Evolutionary conservation across 2,113 vertebrate genomes (phyloP).

Genomic region (Aptenodytes patagonicus): DNA sequence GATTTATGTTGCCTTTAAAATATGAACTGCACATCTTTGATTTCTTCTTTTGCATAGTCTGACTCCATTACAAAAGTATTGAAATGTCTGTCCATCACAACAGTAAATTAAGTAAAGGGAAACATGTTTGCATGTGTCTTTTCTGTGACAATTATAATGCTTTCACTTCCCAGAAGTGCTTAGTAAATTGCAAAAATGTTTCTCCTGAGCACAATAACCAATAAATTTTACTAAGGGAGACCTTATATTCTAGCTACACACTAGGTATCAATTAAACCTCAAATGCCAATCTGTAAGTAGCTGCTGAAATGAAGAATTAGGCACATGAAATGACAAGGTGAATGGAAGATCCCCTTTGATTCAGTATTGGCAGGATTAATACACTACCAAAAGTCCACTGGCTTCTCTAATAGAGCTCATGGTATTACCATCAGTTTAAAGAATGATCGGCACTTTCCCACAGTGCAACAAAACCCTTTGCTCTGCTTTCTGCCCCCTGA

Average conservation of each 20-base stretch:
- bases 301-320: conserved; percentile 4
- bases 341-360: background rate
- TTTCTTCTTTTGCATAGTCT: background rate
- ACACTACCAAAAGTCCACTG: background rate
- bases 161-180: conserved; percentile 51
- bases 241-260: conserved; percentile 35
- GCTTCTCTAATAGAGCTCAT: background rate
- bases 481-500: background rate
- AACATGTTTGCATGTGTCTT: conserved; percentile 20
- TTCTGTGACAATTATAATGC: conserved; percentile 45
- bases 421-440: background rate
- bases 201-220: conserved; percentile 57
- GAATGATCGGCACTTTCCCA: background rate
- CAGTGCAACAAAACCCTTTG: background rate
- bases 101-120: background rate
- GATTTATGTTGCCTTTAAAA: background rate
- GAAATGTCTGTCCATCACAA: background rate
- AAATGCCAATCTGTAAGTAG: conserved; percentile 2
- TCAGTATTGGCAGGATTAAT: background rate
- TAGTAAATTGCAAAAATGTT: conserved; percentile 67
- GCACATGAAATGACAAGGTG: background rate
- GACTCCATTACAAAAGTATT: background rate
- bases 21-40: background rate
- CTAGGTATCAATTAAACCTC: conserved; percentile 47
- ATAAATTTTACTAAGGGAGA: conserved; percentile 55